Conservation (phyloP, 1,140 invertebrate genomes). For the Himalopsyche phryganea region DNA sequence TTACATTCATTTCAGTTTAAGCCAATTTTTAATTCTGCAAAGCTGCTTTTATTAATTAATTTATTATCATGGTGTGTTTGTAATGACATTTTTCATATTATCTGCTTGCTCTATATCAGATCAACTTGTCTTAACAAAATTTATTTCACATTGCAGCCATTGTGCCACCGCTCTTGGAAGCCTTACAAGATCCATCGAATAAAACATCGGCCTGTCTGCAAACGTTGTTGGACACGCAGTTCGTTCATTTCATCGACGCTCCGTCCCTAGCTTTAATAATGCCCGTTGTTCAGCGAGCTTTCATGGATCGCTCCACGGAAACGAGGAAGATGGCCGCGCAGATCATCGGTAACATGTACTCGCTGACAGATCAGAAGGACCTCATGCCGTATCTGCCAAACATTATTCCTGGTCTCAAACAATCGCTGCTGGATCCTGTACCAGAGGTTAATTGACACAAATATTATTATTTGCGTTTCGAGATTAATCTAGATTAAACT, state of each 20-base stretch:
- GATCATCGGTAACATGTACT: conserved; percentile 99
- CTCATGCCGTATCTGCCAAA: conserved; percentile 93
- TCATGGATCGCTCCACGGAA: conserved; percentile 95
- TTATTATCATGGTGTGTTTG: too few species aligned
- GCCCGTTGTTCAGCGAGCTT: conserved; percentile 96
- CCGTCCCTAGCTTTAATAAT: conserved; percentile 98
- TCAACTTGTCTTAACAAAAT: too few species aligned
- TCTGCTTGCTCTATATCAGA: too few species aligned
- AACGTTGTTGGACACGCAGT: conserved; percentile 93
- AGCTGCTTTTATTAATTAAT: too few species aligned
- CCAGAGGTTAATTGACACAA: conserved; percentile 70
- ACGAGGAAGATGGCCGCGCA: conserved; percentile 98
- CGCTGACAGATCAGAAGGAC: conserved; percentile 97
- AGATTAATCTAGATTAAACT: too few species aligned
- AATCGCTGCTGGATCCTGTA: conserved; percentile 94
- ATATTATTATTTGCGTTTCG: conserved; percentile 5
- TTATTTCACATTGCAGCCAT: conserved; percentile 65
- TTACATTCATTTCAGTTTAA: too few species aligned
- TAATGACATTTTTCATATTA: too few species aligned
- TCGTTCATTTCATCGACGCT: conserved; percentile 99
- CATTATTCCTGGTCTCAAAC: conserved; percentile 95
- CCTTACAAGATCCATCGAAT: conserved; percentile 93
- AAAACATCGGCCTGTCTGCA: conserved; percentile 91
- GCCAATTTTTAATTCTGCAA: too few species aligned
- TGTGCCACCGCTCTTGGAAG: conserved; percentile 86